Base-by-base conservation (phyloP, 2,888 invertebrate genomes). In the Oligia strigilis region DNA sequence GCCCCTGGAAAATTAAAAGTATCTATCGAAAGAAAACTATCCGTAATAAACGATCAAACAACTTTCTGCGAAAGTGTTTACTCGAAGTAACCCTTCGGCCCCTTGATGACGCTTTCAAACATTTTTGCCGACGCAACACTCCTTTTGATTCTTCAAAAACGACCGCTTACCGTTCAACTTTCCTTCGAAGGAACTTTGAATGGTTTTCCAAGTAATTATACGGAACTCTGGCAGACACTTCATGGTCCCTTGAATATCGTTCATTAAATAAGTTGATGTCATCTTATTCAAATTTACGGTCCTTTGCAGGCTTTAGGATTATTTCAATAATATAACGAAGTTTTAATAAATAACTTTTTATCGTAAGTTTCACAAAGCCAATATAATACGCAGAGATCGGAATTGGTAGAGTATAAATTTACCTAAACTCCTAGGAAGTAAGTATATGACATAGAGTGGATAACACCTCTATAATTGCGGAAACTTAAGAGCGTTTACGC, bases 271-370 rank as follows among this genome's bases (percentile, higher is more conserved):
- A 87, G 76, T 87, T 88, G 81, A 87, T 86, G 86, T 90, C 89
- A 90, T 81, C 85, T 91, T 89, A 91, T 91, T 91, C 87, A 89
- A 89, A 90, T 90, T 86, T 83, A 86, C 72, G 77, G 81, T 77
- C 23, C 62, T 76, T 71, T 76, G 71, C 55, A 60, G 70, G 19
- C 74, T 75, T 82, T n/a, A 62, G 17, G 55, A 29, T 55, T 76
- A 77, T 79, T 78, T 70, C 62, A 72, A 72, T 76, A 46, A 67
- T 29, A 52, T 36, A 36, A 43, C 17, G 14, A 76, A 60, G 29
- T 46, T 71, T 71, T 64, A 43, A 67, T 75, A 72, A 58, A 73
- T 65, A 36, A 73, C 36, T 60, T 64, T 23, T 65, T 55, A 36
- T 6, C 17, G 4, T 19, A 65, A 72, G n/a, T 65, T 66, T 17